Percentiles rank a stretch among this genome's conserved stretches.
These are phyloP conservation scores for Monoplex corrugatus DNA, from an alignment of 2,888 invertebrate species.

Conservation along the genomic window DNA sequence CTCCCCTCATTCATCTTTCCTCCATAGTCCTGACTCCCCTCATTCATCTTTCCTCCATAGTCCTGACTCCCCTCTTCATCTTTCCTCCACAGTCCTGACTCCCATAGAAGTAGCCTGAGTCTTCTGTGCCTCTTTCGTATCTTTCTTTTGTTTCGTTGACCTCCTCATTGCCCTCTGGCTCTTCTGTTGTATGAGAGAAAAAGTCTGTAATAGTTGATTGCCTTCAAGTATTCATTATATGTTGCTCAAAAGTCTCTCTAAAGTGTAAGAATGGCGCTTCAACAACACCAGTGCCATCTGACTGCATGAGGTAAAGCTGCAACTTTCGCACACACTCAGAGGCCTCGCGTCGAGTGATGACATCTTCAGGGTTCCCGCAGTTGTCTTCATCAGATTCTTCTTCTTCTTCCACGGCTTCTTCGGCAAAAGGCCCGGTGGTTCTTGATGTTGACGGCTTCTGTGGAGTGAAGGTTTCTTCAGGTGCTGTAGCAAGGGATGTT, in stretches of 20 bases:
- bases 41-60: too few species aligned
- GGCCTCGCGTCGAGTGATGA: neutral
- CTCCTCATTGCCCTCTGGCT: too few species aligned
- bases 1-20: too few species aligned
- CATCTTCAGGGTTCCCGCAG: neutral
- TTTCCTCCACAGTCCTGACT: too few species aligned
- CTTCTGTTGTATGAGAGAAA: too few species aligned
- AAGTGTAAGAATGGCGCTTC: neutral
- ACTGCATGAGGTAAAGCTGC: neutral
- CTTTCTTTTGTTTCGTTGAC: too few species aligned
- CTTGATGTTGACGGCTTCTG: neutral
- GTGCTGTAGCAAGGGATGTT: neutral
- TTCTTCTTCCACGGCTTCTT: neutral
- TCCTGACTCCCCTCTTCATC: too few species aligned
- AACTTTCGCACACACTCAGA: neutral
- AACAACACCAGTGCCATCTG: neutral
- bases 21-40: too few species aligned
- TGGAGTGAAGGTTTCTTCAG: neutral
- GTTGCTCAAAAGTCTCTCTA: neutral
- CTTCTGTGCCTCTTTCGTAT: too few species aligned
- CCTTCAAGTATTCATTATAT: too few species aligned
- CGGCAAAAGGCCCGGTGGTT: neutral
- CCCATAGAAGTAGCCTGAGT: too few species aligned
- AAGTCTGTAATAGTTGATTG: too few species aligned
- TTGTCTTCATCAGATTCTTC: neutral